These are phyloP conservation scores for Isichthys henryi DNA, from an alignment of 2,113 vertebrate species.

Conservation along the genomic window DNA sequence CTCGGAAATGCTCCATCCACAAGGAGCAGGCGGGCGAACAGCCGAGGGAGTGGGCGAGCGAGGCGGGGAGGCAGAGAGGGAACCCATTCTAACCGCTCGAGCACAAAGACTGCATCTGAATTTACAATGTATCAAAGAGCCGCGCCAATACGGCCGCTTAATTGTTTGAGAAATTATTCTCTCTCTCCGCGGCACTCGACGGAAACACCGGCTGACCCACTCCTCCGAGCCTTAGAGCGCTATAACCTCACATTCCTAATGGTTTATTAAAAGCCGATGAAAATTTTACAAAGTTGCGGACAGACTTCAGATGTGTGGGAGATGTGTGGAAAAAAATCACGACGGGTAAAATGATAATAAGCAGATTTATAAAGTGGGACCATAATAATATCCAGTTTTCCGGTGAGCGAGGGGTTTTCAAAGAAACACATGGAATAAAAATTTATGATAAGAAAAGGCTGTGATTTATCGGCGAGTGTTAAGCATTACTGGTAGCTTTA, in stretches of 20 bases:
- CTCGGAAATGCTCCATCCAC: constrained; percentile 16
- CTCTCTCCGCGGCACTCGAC: background rate
- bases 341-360: background rate
- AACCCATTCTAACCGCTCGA: constrained; percentile 32
- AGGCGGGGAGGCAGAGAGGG: background rate
- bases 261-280: background rate
- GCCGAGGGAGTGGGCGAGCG: background rate
- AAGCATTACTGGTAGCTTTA: background rate
- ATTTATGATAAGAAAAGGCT: constrained; percentile 59
- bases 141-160: background rate
- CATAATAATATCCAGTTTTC: background rate
- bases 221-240: background rate
- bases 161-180: constrained; percentile 13
- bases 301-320: background rate
- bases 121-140: constrained; percentile 11
- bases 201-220: background rate
- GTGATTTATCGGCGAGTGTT: constrained; percentile 63
- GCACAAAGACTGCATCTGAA: constrained; percentile 7
- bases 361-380: background rate
- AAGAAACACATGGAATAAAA: constrained; percentile 45
- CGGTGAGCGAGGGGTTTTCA: constrained; percentile 19
- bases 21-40: background rate
- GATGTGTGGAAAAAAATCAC: background rate
- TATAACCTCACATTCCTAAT: background rate
- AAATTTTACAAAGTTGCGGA: background rate